phyloP scores from a whole-genome alignment of 64 coral and sea anemone genomes.

The Anthopleura sola region DNA sequence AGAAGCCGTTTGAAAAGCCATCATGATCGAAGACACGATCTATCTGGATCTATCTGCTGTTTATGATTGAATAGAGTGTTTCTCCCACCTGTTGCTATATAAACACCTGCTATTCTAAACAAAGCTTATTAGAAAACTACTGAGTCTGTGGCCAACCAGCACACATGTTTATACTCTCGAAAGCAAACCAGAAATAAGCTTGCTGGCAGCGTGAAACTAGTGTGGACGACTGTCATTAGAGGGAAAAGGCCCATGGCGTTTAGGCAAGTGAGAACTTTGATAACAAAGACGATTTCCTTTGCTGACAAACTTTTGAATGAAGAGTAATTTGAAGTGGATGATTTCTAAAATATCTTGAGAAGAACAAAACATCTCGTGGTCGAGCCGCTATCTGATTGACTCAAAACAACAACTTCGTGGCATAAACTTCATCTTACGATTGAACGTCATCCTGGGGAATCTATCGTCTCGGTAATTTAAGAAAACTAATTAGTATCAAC shows the following conservation, averaged over 20 bases:
- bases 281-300: not conserved
- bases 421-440: not conserved
- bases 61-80: not conserved
- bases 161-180: conserved; percentile 9
- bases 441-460: not conserved
- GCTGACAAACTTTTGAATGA: not conserved
- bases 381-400: not conserved
- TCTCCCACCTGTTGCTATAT: not conserved
- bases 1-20: not conserved
- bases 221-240: not conserved
- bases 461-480: not conserved
- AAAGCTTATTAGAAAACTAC: not conserved
- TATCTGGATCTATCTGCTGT: not conserved
- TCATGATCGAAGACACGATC: not conserved
- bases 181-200: not conserved
- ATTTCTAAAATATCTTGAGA: not conserved
- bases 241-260: not conserved
- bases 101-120: conserved; percentile 5
- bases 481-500: not conserved
- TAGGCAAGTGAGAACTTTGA: not conserved
- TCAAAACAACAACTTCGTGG: not conserved
- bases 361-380: not conserved
- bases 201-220: too few species aligned
- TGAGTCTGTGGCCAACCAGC: not conserved
- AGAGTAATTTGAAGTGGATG: not conserved